These are phyloP conservation scores for Phataginus tetradactyla DNA, from an alignment of 2,797 vertebrate genomes.

Conservation along the genomic window DNA sequence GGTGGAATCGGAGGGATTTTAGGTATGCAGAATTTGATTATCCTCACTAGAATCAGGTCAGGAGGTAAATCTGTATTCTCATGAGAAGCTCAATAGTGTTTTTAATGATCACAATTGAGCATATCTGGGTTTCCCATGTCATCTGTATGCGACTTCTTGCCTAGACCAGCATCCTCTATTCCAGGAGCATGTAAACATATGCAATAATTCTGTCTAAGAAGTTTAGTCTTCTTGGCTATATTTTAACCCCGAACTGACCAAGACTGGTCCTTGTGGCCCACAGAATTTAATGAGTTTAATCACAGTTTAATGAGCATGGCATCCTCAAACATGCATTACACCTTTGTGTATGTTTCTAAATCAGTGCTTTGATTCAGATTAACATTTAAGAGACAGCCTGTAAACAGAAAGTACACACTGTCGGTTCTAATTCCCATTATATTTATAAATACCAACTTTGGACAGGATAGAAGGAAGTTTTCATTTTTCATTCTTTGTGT, in stretches of 20 bases:
- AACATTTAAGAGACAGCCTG: background rate
- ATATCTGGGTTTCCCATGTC: background rate
- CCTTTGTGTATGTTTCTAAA: background rate
- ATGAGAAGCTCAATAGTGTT: background rate
- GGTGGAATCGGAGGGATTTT: slow-evolving; percentile 1
- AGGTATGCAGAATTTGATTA: background rate
- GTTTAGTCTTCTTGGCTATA: background rate
- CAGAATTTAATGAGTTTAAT: background rate
- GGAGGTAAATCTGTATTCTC: slow-evolving; percentile 8
- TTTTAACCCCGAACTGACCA: background rate
- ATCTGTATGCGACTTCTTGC: background rate
- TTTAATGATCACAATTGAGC: slow-evolving; percentile 19
- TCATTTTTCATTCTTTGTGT: background rate
- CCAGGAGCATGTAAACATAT: background rate
- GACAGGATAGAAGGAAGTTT: background rate
- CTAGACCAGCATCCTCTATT: background rate
- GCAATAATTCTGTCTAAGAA: background rate
- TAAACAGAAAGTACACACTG: background rate
- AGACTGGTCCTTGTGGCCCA: background rate
- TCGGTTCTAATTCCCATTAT: background rate
- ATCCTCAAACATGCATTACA: background rate
- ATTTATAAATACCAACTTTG: background rate
- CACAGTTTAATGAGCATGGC: background rate
- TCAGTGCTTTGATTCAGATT: background rate
- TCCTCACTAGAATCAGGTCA: slow-evolving; percentile 9